phyloP scores from a whole-genome alignment of 2,888 invertebrate genomes.

The Acleris emargana region DNA sequence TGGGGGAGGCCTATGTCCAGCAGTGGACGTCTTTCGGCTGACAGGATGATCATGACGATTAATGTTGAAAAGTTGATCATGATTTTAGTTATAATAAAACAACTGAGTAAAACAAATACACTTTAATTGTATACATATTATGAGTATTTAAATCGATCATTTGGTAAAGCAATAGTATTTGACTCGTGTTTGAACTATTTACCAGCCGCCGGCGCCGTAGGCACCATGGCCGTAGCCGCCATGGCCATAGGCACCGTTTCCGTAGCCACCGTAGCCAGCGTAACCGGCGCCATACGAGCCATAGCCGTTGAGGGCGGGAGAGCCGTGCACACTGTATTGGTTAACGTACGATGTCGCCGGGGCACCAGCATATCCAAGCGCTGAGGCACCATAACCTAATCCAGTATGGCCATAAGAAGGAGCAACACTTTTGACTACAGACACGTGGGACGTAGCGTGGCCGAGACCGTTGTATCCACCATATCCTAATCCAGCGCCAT shows the following conservation, averaged over 20 bases:
- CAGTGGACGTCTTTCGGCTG: too few relatives aligned
- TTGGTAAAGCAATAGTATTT: background rate
- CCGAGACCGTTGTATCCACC: constrained; percentile 40
- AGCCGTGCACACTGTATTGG: constrained; percentile 37
- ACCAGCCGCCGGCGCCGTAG: constrained; percentile 39
- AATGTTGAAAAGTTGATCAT: background rate
- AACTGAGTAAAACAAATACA: constrained; percentile 2
- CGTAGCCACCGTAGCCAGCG: constrained; percentile 37
- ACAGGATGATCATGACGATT: too few relatives aligned
- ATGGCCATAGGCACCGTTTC: constrained; percentile 21
- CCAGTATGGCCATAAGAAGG: constrained; percentile 41
- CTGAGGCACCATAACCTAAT: constrained; percentile 31
- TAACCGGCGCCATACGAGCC: constrained; percentile 31
- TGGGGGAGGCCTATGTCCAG: too few relatives aligned
- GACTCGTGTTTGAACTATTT: background rate
- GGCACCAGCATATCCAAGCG: constrained; percentile 18
- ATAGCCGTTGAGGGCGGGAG: constrained; percentile 36
- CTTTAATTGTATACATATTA: constrained; percentile 13
- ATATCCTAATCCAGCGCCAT: constrained; percentile 38
- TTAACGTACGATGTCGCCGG: constrained; percentile 32
- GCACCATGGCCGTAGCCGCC: constrained; percentile 36
- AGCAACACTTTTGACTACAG: constrained; percentile 48
- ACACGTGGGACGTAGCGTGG: constrained; percentile 49
- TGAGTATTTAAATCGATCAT: constrained; percentile 14
- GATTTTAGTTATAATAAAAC: background rate